phyloP scores from a whole-genome alignment of 2,113 vertebrate genomes.

The Odontesthes bonariensis region DNA sequence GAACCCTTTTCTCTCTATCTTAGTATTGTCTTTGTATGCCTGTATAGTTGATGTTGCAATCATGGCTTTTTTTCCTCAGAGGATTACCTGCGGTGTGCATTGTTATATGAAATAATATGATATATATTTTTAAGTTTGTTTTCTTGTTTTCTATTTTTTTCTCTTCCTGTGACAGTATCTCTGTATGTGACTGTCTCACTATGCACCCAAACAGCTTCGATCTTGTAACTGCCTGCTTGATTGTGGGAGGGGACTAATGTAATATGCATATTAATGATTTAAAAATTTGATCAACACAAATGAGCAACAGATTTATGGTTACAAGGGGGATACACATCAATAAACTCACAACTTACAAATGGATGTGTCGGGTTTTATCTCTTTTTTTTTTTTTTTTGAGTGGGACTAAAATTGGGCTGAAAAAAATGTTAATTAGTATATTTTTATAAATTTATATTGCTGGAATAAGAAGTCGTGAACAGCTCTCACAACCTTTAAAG shows the following conservation, averaged over 20 bases:
- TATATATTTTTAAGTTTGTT: conserved; percentile 81
- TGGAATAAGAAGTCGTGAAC: no score
- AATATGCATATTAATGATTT: conserved; percentile 76
- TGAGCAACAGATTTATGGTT: conserved; percentile 82
- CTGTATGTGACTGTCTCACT: conserved; percentile 90
- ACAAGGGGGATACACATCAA: conserved; percentile 92
- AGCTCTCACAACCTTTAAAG: no score
- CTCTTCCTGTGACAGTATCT: conserved; percentile 86
- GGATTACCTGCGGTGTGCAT: conserved; percentile 91
- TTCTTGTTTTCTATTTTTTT: conserved; percentile 81
- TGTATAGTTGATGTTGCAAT: conserved; percentile 91
- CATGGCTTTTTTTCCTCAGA: conserved; percentile 84
- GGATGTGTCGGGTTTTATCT: conserved; percentile 22
- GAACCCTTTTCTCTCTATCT: conserved; percentile 63
- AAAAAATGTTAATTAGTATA: no score
- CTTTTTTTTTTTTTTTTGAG: conserved; percentile 2
- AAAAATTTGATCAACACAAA: conserved; percentile 67
- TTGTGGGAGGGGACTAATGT: conserved; percentile 75
- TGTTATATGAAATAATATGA: conserved; percentile 81
- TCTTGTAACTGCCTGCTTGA: conserved; percentile 91
- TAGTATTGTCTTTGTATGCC: conserved; percentile 89
- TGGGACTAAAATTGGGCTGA: neutral
- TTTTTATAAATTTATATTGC: no score
- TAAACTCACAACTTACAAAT: conserved; percentile 96
- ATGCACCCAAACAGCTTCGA: conserved; percentile 92